Conservation (phyloP, 2,797 vertebrate genomes). For the Myotis planiceps region DNA sequence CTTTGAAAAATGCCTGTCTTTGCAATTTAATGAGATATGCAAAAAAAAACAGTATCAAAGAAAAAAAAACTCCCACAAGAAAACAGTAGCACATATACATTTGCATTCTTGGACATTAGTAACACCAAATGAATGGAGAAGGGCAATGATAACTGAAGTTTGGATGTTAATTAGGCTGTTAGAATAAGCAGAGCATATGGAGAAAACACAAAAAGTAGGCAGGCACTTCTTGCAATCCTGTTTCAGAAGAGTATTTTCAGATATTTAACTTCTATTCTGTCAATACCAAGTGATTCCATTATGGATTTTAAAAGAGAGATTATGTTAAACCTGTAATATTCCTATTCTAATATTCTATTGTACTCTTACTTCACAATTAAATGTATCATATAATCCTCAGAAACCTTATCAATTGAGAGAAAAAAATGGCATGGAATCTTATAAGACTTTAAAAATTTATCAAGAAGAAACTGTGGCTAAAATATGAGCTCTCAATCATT, state of each 20-base stretch:
- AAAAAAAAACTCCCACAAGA: not conserved
- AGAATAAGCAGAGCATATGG: conserved; percentile 2
- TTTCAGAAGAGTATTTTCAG: not conserved
- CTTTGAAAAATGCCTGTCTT: not conserved
- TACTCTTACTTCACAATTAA: conserved; percentile 20
- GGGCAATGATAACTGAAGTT: not conserved
- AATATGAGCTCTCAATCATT: not conserved
- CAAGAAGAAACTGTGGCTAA: conserved; percentile 14
- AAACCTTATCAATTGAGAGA: not conserved
- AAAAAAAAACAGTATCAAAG: not conserved
- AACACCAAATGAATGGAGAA: conserved; percentile 33
- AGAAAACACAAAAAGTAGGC: not conserved
- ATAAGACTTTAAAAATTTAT: conserved; percentile 25
- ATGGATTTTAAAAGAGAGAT: not conserved
- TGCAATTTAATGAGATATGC: not conserved
- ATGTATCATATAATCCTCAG: not conserved
- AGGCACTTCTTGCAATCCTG: conserved; percentile 11
- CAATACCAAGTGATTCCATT: not conserved
- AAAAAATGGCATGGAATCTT: not conserved
- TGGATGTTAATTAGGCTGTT: not conserved
- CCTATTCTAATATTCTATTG: not conserved
- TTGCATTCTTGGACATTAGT: conserved; percentile 18
- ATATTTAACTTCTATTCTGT: conserved; percentile 30
- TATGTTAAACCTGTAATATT: not conserved
- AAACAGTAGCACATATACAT: not conserved